These are phyloP conservation scores for Fringilla coelebs DNA, from an alignment of 2,797 vertebrate genomes.

Conservation along the genomic window DNA sequence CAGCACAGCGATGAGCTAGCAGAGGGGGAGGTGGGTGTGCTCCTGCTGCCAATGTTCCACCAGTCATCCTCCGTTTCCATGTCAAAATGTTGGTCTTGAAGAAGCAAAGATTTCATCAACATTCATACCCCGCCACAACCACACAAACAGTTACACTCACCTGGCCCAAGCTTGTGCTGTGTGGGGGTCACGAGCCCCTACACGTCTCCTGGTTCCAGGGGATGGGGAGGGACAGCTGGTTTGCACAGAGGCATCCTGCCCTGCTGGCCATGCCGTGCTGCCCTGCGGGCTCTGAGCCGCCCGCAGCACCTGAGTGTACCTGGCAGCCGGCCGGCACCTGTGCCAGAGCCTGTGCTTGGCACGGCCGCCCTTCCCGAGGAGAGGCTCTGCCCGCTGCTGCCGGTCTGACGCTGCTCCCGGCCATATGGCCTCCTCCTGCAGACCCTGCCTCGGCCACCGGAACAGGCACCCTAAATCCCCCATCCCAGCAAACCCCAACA, in stretches of 20 bases:
- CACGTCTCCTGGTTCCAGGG: accelerated
- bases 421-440: conserved; percentile 48
- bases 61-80: background rate
- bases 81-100: background rate
- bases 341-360: conserved; percentile 35
- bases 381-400: background rate
- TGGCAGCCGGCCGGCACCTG: background rate
- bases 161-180: background rate
- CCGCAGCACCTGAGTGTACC: background rate
- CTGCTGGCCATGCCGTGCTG: accelerated
- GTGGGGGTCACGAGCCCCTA: background rate
- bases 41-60: background rate
- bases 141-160: accelerated
- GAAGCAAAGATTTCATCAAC: background rate
- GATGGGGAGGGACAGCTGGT: background rate
- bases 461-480: background rate
- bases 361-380: background rate
- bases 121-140: accelerated
- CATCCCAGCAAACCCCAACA: background rate
- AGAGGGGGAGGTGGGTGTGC: background rate
- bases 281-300: background rate
- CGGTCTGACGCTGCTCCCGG: conserved; percentile 5
- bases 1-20: accelerated
- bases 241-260: background rate
- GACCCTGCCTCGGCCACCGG: background rate